phyloP scores from a whole-genome alignment of 2,113 vertebrate species.

The Choloepus hoffmanni region DNA sequence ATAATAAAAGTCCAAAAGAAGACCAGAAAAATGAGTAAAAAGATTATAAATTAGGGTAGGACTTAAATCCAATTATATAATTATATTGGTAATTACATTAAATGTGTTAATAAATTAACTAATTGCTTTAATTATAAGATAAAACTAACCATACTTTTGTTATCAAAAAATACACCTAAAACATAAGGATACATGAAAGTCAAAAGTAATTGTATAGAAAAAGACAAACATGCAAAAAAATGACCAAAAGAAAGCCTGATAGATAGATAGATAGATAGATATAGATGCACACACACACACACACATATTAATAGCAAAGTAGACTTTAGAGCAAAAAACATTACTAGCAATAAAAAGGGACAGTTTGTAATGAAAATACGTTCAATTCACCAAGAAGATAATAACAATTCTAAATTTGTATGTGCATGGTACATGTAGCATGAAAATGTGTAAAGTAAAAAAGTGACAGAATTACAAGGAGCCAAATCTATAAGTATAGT shows the following conservation, averaged over 20 bases:
- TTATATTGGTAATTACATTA: background rate
- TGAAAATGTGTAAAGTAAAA: background rate
- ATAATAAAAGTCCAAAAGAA: background rate
- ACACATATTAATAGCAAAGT: too few species aligned
- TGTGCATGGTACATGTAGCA: background rate
- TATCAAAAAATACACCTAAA: background rate
- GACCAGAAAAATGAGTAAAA: background rate
- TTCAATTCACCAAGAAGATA: background rate
- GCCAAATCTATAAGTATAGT: background rate
- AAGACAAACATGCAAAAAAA: background rate
- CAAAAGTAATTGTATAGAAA: background rate
- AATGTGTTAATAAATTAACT: background rate
- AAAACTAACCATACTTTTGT: background rate
- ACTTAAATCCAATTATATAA: background rate
- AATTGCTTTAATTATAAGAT: background rate
- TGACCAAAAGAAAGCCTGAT: background rate
- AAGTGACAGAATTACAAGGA: background rate
- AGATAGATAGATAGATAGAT: too few species aligned
- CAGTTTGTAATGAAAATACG: background rate
- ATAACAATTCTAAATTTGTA: background rate
- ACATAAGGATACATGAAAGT: background rate
- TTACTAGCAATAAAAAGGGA: background rate
- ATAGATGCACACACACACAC: too few species aligned
- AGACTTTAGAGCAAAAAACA: background rate
- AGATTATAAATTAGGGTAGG: background rate